Base-by-base conservation (phyloP, 2,113 vertebrate genomes). In the Macaca mulatta region DNA sequence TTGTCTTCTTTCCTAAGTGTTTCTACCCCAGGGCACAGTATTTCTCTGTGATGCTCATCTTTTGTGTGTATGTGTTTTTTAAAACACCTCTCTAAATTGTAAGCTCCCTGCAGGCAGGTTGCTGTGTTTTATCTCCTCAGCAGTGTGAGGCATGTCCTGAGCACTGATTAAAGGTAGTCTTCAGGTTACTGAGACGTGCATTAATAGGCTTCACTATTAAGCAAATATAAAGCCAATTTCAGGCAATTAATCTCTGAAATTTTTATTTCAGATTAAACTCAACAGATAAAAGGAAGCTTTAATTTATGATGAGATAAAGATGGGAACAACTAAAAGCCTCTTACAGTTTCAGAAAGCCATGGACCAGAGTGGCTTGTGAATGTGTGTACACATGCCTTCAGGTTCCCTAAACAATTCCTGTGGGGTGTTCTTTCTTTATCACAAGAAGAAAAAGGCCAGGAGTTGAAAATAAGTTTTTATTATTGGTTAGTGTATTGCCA, bases 261-360 rank as follows among this genome's bases (percentile, higher is more conserved):
- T 92, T 79, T 69, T 95, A 52, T 87, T 87, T 94, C 81, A 52
- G 69, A 64, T 93, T 96, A 89, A 96, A 93, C 22, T 75, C 32
- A 79, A 38, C 30, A 81, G 38, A 64, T 74, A 86, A 67, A 40
- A 61, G 72, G 23, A 30, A 59, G 85, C 5, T 35, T 78, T 89
- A 48, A 78, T 87, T 90, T 70, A n/a, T 64, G 30, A 4, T 95
- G 61, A 67, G 45, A 52, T 87, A 77, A 91, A 90, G 17, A 20
- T 59, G 82, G 25, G 38, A 72, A 40, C 38, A 90, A 70, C 45
- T 50, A 38, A 43, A 80, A 88, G 12, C 43, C 20, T 17, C 3
- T 59, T 52, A 17, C 59, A 35, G n/a, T 82, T 86, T 85, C 16
- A 67, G 43, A 89, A 77, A 83, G 43, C 43, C 22, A 1, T 8